Evolutionary conservation across 2,888 invertebrate species (phyloP), one percentile per base, ranked within the genome.

Genomic region (Lasius platythorax): DNA sequence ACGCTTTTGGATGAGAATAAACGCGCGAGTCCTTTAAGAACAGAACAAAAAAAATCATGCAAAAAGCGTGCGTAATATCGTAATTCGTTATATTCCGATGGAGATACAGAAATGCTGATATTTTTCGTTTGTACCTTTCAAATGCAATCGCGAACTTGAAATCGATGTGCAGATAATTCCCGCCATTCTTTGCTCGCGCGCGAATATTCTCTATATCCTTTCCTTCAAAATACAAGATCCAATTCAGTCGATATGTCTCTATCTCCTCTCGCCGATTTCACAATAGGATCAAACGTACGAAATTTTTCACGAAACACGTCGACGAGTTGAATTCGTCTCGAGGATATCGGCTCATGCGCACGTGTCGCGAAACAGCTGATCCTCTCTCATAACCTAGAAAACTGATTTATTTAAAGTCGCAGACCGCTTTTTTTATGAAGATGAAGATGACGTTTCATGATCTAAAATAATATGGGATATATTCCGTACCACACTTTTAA

Each of bases 1-100:
- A 90, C 86, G 43, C 89, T 85, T 43, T 91, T 89, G n/a, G 91
- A 88, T 43, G 91, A 88, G 40, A 91, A 87, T 12, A 89, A 84
- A 56, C 89, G 74, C 68, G 81, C 74, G 46, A 74, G 84, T 64
- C 83, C 92, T 93, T 30, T 46, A 61, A 82, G 18, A 58, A 66
- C 46, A 28, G 37, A 37, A 37, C 5, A 5, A 28, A 66, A 61
- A 30, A 33, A 40, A 56, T 3, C n/a, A 58, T 46, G 12, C 5
- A 46, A 75, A 9, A 33, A 64, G 43, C 58, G 23, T 28, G 58
- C 18, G n/a, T 53, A 18, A 63, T 11, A 2, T 15, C 53, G 12
- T 56, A 23, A 23, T 23, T 23, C 23, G 23, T 23, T 23, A 23
- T 23, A 23, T 23, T 23, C 23, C 23, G 23, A 23, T 23, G 23